Conservation (phyloP, 1,140 invertebrate species). For the Anastrepha ludens region DNA sequence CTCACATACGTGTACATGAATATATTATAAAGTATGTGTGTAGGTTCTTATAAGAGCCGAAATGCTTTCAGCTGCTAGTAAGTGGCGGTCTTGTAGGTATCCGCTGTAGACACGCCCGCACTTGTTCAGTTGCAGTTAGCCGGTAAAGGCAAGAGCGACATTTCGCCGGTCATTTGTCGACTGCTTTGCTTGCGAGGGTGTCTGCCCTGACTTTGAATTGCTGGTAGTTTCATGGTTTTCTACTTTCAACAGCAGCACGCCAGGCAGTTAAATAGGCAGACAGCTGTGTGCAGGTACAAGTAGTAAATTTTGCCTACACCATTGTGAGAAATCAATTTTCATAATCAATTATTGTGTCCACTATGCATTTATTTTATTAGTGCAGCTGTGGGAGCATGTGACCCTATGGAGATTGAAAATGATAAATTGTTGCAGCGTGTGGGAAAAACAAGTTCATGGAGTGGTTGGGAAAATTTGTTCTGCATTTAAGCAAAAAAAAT, state of each 20-base stretch:
- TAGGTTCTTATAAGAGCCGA: too few species aligned
- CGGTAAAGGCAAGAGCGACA: neutral
- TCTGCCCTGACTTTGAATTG: slow-evolving; percentile 37
- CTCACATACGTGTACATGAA: neutral
- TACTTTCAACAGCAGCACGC: neutral
- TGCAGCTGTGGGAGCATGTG: neutral
- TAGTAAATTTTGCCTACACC: slow-evolving; percentile 18
- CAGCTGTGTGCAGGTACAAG: neutral
- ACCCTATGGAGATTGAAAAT: too few species aligned
- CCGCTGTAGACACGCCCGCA: neutral
- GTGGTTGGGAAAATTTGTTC: too few species aligned
- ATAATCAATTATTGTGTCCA: neutral
- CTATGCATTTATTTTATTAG: neutral
- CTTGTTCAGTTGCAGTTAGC: neutral
- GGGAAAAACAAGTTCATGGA: too few species aligned
- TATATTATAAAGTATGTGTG: neutral
- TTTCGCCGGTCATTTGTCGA: slow-evolving; percentile 1
- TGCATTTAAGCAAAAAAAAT: neutral
- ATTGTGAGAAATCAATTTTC: neutral
- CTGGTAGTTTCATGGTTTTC: neutral
- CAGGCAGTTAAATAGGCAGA: neutral
- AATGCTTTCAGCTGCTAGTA: neutral
- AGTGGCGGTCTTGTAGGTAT: neutral
- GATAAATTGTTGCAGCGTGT: too few species aligned
- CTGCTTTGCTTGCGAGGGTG: neutral